Evolutionary conservation across 2,113 vertebrate genomes (phyloP), one percentile per base, ranked within the genome.

Genomic region (Corynorhinus townsendii): DNA sequence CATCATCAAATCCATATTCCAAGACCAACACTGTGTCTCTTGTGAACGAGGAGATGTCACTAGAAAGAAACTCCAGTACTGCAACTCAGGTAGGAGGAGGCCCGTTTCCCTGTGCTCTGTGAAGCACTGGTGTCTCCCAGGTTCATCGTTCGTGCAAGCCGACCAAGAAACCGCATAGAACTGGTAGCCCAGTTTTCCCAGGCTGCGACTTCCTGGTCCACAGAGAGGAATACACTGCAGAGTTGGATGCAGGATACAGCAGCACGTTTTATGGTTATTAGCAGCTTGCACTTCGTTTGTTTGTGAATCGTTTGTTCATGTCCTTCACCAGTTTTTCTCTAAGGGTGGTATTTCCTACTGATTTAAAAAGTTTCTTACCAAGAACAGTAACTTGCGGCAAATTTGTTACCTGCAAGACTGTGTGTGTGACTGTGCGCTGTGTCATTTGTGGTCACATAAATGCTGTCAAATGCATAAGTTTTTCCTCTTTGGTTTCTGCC

Each of bases 1-100:
- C 62, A 80, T 16, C 82, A 94, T 71, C 68, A 94, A 92, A 94
- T 81, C 59, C 45, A 64, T 22, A 84, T 28, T 94, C 73, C 22
- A 93, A 92, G 66, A 43, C 64, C 47, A 86, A n/a, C 38, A 22
- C 20, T 35, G 5, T 8, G 7, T 81, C 79, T 77, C 91, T 16
- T 16, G 30, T 3, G 26, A 59, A 62, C 77, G 79, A 68, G 47
- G 17, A 84, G 79, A 91, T 30, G 19, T 7, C 77, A 47, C 47
- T 69, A 40, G n/a, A 77, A 88, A 81, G 77, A 86, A 86, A 88
- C 72, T 3, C n/a, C 14, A 91, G 40, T 2, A 43, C 40, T 28
- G 40, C 45, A 45, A 45, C 45, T 56, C 30, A 86, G 75, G 62
- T 11, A 54, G 75, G 73, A 81, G 12, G 66, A 26, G 56, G 77